Conservation (phyloP, 1,140 invertebrate genomes). For the Drosophila baimaii region DNA sequence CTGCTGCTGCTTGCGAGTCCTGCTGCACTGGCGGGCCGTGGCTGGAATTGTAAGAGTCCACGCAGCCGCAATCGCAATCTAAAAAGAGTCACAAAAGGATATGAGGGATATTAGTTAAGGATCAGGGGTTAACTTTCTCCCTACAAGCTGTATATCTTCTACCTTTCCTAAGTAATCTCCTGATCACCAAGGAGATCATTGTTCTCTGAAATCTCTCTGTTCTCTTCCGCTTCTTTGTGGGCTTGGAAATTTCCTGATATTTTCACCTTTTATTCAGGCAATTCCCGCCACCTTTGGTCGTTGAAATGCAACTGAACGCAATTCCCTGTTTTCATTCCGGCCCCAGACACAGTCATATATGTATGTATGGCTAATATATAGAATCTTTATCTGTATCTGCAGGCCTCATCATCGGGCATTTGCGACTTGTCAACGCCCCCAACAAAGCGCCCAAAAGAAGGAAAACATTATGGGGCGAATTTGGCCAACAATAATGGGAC, state of each 20-base stretch:
- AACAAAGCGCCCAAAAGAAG: slow-evolving; percentile 47
- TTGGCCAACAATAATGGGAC: slow-evolving; percentile 34
- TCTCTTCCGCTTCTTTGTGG: slow-evolving; percentile 13
- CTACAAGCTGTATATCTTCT: background rate
- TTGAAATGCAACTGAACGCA: slow-evolving; percentile 60
- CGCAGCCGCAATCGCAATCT: slow-evolving; percentile 84
- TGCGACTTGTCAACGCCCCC: slow-evolving; percentile 56
- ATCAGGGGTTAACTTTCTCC: background rate
- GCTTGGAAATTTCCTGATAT: slow-evolving; percentile 43
- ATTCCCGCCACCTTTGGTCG: slow-evolving; percentile 44
- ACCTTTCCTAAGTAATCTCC: slow-evolving; percentile 52
- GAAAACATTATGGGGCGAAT: slow-evolving; percentile 30
- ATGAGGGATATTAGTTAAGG: background rate
- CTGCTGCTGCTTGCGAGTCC: slow-evolving; percentile 31
- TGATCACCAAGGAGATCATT: slow-evolving; percentile 64
- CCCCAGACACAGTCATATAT: slow-evolving; percentile 32
- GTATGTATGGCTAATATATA: slow-evolving; percentile 30
- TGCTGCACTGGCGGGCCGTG: slow-evolving; percentile 51
- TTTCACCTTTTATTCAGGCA: slow-evolving; percentile 41
- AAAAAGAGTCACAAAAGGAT: background rate
- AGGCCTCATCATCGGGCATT: slow-evolving; percentile 15
- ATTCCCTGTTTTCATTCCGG: slow-evolving; percentile 24
- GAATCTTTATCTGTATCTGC: slow-evolving; percentile 33
- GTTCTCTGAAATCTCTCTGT: background rate
- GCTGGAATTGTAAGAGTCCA: slow-evolving; percentile 66